Conservation (phyloP, 1,140 invertebrate species). For the Lineus longissimus region DNA sequence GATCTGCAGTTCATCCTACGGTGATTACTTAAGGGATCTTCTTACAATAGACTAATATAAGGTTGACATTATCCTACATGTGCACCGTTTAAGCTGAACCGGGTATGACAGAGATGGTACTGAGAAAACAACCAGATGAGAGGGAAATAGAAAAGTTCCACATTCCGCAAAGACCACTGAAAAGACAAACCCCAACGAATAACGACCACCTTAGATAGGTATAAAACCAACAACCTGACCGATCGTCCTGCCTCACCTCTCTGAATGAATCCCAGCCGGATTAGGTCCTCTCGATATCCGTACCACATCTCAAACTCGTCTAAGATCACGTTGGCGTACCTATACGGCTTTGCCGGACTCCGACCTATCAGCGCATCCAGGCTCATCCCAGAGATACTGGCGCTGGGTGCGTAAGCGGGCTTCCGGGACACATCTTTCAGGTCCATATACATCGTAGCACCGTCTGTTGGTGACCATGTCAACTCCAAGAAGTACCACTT, state of each 20-base stretch:
- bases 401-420: neutral
- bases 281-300: constrained; percentile 33
- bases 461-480: constrained; percentile 32
- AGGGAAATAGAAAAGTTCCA: too few species aligned
- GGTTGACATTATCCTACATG: too few species aligned
- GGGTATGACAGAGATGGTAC: too few species aligned
- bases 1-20: too few species aligned
- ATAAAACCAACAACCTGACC: too few species aligned
- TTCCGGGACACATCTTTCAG: constrained; percentile 24
- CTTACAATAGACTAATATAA: too few species aligned
- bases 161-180: too few species aligned
- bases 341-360: neutral
- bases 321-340: constrained; percentile 27
- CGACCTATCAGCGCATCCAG: neutral
- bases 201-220: too few species aligned
- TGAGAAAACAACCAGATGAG: too few species aligned
- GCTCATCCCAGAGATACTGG: neutral
- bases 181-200: too few species aligned
- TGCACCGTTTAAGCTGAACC: too few species aligned
- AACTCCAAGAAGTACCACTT: constrained; percentile 50
- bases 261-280: constrained; percentile 36
- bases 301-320: constrained; percentile 45
- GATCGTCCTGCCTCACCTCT: constrained; percentile 37
- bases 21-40: too few species aligned
- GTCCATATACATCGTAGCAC: constrained; percentile 39